Conservation (phyloP, 2,113 vertebrate genomes). For the Trogon melanurus region DNA sequence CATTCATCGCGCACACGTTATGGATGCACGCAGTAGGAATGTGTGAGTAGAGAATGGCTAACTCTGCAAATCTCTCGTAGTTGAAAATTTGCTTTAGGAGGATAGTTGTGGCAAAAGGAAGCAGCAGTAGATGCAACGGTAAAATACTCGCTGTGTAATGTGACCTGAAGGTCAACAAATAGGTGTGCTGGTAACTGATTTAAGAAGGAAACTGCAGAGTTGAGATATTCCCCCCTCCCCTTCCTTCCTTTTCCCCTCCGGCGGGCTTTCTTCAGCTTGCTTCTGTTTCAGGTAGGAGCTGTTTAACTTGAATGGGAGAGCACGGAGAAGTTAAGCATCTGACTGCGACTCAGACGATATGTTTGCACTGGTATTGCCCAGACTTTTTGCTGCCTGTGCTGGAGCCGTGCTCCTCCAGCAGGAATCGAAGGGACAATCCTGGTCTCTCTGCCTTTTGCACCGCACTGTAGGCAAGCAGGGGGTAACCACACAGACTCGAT, state of each 20-base stretch:
- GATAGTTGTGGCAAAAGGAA: not conserved
- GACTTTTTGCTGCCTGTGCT: not conserved
- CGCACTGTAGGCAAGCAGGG: not conserved
- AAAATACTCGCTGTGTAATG: not conserved
- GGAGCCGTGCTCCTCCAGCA: not conserved
- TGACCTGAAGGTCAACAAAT: not conserved
- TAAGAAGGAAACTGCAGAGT: not conserved
- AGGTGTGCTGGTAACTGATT: not conserved
- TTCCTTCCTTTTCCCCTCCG: not conserved
- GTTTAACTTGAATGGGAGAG: not conserved
- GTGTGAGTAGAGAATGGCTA: not conserved
- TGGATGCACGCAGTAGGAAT: not conserved
- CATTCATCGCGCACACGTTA: rapidly evolving
- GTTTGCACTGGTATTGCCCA: not conserved
- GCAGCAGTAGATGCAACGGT: not conserved
- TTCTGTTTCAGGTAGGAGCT: not conserved
- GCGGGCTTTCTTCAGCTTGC: not conserved
- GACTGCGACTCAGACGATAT: rapidly evolving
- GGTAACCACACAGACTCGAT: rapidly evolving
- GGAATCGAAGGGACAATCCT: not conserved
- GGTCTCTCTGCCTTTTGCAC: not conserved
- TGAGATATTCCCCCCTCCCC: not conserved
- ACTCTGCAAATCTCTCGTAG: not conserved
- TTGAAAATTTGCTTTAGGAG: not conserved
- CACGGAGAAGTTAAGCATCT: not conserved